Evolutionary conservation across 1,140 invertebrate species (phyloP).

Genomic region (Episyrphus balteatus): DNA sequence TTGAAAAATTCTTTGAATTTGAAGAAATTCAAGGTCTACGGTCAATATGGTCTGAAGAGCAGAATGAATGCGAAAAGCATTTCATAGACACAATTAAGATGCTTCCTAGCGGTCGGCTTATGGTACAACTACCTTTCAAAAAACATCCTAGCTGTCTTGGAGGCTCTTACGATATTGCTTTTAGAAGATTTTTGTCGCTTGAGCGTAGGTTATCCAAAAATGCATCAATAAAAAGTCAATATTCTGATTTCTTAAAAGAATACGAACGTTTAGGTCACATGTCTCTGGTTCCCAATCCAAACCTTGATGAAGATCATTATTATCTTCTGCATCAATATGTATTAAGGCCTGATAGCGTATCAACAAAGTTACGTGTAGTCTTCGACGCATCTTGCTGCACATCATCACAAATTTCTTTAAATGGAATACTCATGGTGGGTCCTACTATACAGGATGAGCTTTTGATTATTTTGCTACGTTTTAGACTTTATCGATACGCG

Average conservation of each 20-base stretch:
- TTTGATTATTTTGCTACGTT: constrained; percentile 34
- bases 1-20: constrained; percentile 14
- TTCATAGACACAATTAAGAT: constrained; percentile 11
- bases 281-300: constrained; percentile 3
- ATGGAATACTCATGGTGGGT: constrained; percentile 28
- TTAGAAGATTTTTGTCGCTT: constrained; percentile 13
- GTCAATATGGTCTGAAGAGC: constrained; percentile 2
- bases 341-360: constrained; percentile 10
- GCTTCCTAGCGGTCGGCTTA: constrained; percentile 11
- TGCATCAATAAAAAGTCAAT: no score
- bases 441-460: constrained; percentile 34
- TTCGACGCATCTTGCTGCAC: constrained; percentile 15
- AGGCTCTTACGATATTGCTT: constrained; percentile 8
- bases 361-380: constrained; percentile 22
- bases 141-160: background rate
- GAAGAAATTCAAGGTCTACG: constrained; percentile 12
- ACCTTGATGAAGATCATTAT: constrained; percentile 5
- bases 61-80: constrained; percentile 14
- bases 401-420: constrained; percentile 21
- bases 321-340: constrained; percentile 25
- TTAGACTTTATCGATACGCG: constrained; percentile 25
- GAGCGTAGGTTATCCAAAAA: no score
- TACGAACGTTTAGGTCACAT: constrained; percentile 19
- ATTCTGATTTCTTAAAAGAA: constrained; percentile 21
- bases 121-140: constrained; percentile 16